Evolutionary conservation across 1,140 invertebrate species (phyloP), one percentile per base, ranked within the genome.

Genomic region (Megalonaias nervosa): DNA sequence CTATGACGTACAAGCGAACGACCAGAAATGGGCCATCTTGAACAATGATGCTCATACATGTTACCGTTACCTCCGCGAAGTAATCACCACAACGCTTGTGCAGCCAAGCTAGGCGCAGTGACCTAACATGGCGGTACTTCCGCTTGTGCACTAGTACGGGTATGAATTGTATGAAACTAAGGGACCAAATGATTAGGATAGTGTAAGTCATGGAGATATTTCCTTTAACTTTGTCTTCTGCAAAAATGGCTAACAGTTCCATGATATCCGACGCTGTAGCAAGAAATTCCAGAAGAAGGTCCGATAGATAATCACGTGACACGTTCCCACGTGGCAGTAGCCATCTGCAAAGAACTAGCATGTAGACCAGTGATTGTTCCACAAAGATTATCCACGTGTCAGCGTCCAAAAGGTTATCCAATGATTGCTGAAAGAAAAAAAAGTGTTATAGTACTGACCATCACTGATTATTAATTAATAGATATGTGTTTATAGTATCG

Each of bases 161-260:
- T 17, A 78, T 74, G 73, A 87, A 87, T 81, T 97, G 96, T 89
- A 97, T 93, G 17, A 97, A 90, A 57, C 95, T 96, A 95, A 95
- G 96, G 0, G 95, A 95, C 87, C 87, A 89, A 11, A 88, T 68
- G 21, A 64, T 64, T 31, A 89, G 77, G 1, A 89, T 74, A 2
- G 60, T 31, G 67, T 81, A 81, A 17, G 73, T 79, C 15, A 88
- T 55, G 0, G 21, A 23, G 16, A 68, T 57, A 71, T 83, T 75
- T 4, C 62, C 48, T 13, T 81, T 38, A 23, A 89, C 85, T n/a
- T 48, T 15, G 16, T 84, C 75, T 61, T 87, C 85, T 21, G 84
- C 92, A 91, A 97, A 97, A 0, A 97, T 96, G 86, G 97, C 96
- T 87, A 98, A 97, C 88, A 98, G 96, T 89, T 98, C 97, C 70